Percentiles rank a stretch among this genome's conserved stretches.
Conservation (phyloP, 2,797 vertebrate species). For the Odontamblyopus rebecca region DNA sequence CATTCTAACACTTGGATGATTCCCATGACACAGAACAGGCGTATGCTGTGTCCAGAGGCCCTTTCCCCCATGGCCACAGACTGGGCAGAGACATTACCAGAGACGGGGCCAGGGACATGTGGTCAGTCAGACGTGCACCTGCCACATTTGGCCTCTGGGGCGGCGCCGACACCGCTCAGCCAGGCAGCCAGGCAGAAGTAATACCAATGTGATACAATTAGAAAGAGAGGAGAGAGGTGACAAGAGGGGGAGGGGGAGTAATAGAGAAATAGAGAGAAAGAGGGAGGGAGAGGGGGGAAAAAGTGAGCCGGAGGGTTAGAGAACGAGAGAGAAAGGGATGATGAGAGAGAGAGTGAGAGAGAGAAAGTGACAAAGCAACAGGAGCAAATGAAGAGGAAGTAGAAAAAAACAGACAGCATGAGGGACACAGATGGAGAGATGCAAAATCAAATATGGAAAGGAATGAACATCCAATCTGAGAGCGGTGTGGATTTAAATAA, state of each 20-base stretch:
- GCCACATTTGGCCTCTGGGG: slow-evolving; percentile 34
- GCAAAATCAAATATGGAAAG: slow-evolving; percentile 7
- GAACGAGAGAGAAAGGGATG: neutral
- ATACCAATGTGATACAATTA: slow-evolving; percentile 38
- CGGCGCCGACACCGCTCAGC: slow-evolving; percentile 6
- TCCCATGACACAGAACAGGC: slow-evolving; percentile 5
- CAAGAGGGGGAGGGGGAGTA: neutral
- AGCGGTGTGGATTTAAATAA: neutral
- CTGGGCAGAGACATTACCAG: slow-evolving; percentile 6
- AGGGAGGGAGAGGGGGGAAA: neutral
- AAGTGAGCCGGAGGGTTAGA: too few species aligned
- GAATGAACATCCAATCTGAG: neutral
- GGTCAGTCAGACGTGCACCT: slow-evolving; percentile 33
- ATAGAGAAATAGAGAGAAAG: neutral
- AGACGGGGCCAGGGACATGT: slow-evolving; percentile 22
- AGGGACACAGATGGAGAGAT: slow-evolving; percentile 1
- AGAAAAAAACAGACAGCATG: neutral
- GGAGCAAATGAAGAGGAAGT: slow-evolving; percentile 16
- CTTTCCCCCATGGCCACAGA: neutral
- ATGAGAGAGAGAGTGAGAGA: neutral
- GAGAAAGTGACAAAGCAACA: slow-evolving; percentile 5
- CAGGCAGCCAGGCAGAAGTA: slow-evolving; percentile 34
- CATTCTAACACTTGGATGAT: slow-evolving; percentile 13
- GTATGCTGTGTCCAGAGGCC: neutral
- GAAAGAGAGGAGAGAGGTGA: slow-evolving; percentile 5